Conservation (phyloP, 1,140 invertebrate genomes). For the Chironomus striatipennis region DNA sequence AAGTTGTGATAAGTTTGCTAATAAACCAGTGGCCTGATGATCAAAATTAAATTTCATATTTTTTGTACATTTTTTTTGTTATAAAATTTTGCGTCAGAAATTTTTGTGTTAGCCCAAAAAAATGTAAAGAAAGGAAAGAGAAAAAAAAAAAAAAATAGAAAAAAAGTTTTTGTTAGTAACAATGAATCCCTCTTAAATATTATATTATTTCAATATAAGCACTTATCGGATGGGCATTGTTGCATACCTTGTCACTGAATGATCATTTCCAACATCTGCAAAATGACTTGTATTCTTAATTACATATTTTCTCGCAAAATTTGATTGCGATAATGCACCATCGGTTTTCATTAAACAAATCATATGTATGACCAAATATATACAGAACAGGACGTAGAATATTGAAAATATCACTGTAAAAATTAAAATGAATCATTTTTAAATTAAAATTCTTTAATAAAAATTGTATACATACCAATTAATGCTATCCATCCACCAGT, state of each 20-base stretch:
- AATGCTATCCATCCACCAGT: constrained; percentile 45
- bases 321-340: background rate
- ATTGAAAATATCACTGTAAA: constrained; percentile 46
- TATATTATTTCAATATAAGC: background rate
- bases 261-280: background rate
- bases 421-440: constrained; percentile 24
- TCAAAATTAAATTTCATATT: no score
- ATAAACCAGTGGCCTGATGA: background rate
- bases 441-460: background rate
- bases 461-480: constrained; percentile 43
- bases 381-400: constrained; percentile 60
- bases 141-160: background rate
- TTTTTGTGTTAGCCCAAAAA: background rate
- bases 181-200: background rate
- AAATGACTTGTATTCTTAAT: background rate
- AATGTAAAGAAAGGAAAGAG: no score
- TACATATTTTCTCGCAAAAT: background rate
- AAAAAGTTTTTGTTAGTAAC: background rate
- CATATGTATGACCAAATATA: constrained; percentile 64
- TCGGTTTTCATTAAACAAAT: constrained; percentile 52
- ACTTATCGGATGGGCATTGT: background rate
- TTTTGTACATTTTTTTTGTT: no score
- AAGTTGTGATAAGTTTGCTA: background rate
- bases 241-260: background rate
- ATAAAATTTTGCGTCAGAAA: background rate